phyloP scores from a whole-genome alignment of 2,888 invertebrate genomes.

The Drosophila mulleri region DNA sequence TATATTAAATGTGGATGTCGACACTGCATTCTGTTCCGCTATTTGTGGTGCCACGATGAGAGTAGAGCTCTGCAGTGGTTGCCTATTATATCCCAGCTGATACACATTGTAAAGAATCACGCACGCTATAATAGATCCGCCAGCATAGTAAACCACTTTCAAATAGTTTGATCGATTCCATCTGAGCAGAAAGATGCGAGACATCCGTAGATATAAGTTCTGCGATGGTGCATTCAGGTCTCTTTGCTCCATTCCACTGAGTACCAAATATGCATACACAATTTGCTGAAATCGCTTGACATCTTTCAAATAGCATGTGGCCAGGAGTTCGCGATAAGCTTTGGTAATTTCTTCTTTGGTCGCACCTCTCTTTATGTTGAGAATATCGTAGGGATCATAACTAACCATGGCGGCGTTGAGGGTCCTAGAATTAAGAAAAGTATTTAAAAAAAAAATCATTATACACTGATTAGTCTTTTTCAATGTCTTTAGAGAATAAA shows the following conservation, averaged over 20 bases:
- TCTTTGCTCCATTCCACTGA: background rate
- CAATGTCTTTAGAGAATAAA: too few relatives aligned
- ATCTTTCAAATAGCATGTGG: constrained; percentile 7
- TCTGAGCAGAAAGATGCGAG: background rate
- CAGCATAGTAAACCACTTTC: background rate
- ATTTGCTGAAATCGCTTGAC: constrained; percentile 3
- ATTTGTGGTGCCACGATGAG: too few relatives aligned
- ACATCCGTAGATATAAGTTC: background rate
- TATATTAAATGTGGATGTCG: background rate
- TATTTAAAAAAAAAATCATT: too few relatives aligned
- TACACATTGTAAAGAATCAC: background rate
- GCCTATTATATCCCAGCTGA: background rate
- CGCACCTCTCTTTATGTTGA: constrained; percentile 4
- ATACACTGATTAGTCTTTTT: too few relatives aligned
- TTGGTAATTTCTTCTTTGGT: constrained; percentile 3
- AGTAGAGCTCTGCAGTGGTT: background rate
- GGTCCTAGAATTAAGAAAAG: background rate
- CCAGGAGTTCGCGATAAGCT: background rate
- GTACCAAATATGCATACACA: constrained; percentile 3
- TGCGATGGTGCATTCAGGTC: background rate
- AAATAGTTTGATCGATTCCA: background rate
- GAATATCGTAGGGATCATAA: constrained; percentile 10
- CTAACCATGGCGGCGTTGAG: background rate
- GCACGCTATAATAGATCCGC: background rate
- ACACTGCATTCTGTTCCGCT: background rate